Evolutionary conservation across 2,113 vertebrate species (phyloP).

Genomic region (Carassius carassius): DNA sequence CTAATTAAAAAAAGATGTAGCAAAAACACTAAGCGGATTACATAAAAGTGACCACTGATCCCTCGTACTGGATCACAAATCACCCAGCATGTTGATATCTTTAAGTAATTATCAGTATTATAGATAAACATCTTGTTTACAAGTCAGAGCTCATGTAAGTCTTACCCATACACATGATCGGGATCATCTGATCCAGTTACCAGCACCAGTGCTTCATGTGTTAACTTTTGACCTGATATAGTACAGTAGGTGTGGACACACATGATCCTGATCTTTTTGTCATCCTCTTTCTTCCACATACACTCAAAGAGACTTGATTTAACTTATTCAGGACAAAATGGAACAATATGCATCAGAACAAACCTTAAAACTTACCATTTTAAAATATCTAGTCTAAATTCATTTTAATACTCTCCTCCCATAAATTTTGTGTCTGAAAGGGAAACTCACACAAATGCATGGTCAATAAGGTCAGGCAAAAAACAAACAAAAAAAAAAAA

Average conservation of each 20-base stretch:
- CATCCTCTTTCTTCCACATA: neutral
- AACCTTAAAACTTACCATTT: neutral
- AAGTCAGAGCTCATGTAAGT: neutral
- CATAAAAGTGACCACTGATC: neutral
- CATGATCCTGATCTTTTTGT: constrained; percentile 33
- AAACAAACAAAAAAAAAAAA: too few relatives aligned
- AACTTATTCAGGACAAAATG: neutral
- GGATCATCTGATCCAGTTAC: neutral
- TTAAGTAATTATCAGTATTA: neutral
- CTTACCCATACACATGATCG: neutral
- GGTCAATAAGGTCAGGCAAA: too few relatives aligned
- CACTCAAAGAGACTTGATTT: constrained; percentile 4
- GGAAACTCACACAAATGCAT: too few relatives aligned
- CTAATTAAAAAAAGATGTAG: neutral
- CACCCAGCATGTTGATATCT: neutral
- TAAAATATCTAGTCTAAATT: too few relatives aligned
- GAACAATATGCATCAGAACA: neutral
- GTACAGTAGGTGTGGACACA: constrained; percentile 30
- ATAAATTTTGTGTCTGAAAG: too few relatives aligned
- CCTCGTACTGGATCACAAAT: neutral
- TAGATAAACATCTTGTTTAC: neutral
- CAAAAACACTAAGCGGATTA: neutral
- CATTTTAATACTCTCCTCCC: too few relatives aligned
- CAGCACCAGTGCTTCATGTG: neutral
- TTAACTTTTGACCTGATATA: constrained; percentile 9